Evolutionary conservation across 2,888 invertebrate genomes (phyloP), one percentile per base, ranked within the genome.

Genomic region (Chrysomela aeneicollis): DNA sequence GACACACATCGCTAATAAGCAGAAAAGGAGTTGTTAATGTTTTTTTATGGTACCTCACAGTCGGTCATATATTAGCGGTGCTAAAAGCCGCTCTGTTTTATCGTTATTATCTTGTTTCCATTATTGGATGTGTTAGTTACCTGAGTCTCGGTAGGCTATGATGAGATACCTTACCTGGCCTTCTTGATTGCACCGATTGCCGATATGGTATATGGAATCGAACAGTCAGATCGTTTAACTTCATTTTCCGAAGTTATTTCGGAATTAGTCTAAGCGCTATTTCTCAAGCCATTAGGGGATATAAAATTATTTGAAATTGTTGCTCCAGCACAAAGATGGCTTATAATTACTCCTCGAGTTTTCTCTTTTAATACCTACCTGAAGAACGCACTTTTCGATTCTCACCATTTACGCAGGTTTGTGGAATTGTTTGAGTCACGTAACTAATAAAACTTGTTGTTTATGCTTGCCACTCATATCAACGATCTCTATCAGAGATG

Each of bases 71-170:
- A 73, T 76, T 74, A 74, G 73, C 74, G 73, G 76, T 74, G 73
- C 72, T 76, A 76, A 77, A 71, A 76, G 76, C 77, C 73, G 77
- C 76, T 74, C 77, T 76, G 76, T 77, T 77, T 79, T 78, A 77
- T 78, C 72, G 77, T 78, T 77, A 78, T 78, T 78, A 78, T 74
- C 77, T 76, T 77, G 78, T 78, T 78, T 78, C 76, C 76, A 78
- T 76, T 77, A 78, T 77, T 76, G 78, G 77, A 74, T 71, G 76
- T 76, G 76, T 78, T 74, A 74, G 77, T 75, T 77, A 76, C 76
- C 75, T 75, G 74, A 67, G 69, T 71, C 73, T 69, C 73, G 71
- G 74, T 73, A 73, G 73, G 71, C 72, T 70, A 51, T 69, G 73
- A 77, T 77, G 78, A 73, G 72, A 63, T 66, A 49, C 70, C 71